Conservation (phyloP, 1,140 invertebrate species). For the Drosophila nigrodunni region DNA sequence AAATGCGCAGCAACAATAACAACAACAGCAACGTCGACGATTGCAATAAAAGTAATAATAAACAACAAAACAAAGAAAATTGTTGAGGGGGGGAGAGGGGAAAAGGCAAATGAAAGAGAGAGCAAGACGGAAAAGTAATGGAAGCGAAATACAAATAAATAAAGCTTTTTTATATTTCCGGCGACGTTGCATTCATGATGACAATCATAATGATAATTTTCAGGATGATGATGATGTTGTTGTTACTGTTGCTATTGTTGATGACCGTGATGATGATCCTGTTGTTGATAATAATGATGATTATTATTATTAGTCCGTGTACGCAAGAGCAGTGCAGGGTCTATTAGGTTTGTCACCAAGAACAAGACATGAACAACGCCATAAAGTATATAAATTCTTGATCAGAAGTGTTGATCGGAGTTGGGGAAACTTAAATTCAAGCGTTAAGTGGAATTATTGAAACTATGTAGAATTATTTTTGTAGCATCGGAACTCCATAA, state of each 20-base stretch:
- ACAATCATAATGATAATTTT: background rate
- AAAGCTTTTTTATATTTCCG: slow-evolving; percentile 56
- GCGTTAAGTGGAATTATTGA: too few relatives aligned
- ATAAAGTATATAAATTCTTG: too few relatives aligned
- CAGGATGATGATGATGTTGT: slow-evolving; percentile 9
- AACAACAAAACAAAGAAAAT: slow-evolving; percentile 23
- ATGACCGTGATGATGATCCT: slow-evolving; percentile 29
- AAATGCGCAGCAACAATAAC: slow-evolving; percentile 48
- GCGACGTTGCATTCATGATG: slow-evolving; percentile 24
- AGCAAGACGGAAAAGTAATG: background rate
- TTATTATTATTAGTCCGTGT: slow-evolving; percentile 9
- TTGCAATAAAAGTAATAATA: slow-evolving; percentile 45
- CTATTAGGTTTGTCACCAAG: too few relatives aligned
- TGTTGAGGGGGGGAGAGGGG: background rate
- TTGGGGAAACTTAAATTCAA: too few relatives aligned
- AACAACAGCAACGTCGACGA: slow-evolving; percentile 9
- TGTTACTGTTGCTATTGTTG: slow-evolving; percentile 6
- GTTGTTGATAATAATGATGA: slow-evolving; percentile 29
- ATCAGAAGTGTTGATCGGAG: too few relatives aligned
- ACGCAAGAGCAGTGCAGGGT: too few relatives aligned
- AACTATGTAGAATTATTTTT: too few relatives aligned
- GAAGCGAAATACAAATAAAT: slow-evolving; percentile 61
- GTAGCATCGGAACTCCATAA: too few relatives aligned
- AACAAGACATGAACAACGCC: too few relatives aligned
- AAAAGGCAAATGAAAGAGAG: slow-evolving; percentile 15